Conservation (phyloP, 2,113 vertebrate genomes). For the Montifringilla adamsi region DNA sequence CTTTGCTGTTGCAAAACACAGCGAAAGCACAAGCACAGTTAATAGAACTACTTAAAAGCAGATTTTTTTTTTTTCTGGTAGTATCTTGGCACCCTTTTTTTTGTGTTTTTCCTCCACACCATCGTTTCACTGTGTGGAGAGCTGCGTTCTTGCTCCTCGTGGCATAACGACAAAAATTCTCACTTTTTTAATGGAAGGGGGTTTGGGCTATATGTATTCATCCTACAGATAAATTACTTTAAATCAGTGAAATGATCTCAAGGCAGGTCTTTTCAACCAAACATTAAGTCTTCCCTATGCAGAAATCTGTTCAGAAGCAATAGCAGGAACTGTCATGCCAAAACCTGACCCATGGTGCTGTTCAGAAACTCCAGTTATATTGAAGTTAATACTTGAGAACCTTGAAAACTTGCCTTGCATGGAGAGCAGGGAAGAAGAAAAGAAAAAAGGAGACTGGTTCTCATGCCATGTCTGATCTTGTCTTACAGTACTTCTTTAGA, state of each 20-base stretch:
- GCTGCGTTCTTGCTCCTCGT: not conserved
- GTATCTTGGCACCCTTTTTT: fast-evolving
- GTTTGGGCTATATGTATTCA: not conserved
- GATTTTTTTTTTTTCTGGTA: not conserved
- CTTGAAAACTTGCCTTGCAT: not conserved
- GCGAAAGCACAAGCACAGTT: not conserved
- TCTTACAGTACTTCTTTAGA: not conserved
- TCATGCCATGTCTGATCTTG: fast-evolving
- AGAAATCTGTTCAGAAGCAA: not conserved
- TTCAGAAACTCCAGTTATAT: fast-evolving
- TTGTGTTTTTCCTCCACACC: not conserved
- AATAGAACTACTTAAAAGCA: not conserved
- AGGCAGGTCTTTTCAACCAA: not conserved
- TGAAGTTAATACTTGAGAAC: too few relatives aligned
- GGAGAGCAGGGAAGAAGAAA: not conserved
- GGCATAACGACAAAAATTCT: not conserved
- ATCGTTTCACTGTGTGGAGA: not conserved
- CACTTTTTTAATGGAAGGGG: not conserved
- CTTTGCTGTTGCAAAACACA: not conserved
- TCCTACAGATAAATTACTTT: not conserved
- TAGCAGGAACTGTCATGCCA: not conserved
- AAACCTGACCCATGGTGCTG: not conserved
- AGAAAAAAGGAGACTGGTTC: not conserved
- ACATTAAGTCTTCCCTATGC: not conserved
- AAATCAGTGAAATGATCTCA: not conserved